phyloP scores from a whole-genome alignment of 1,140 invertebrate genomes.

The Solen grandis region DNA sequence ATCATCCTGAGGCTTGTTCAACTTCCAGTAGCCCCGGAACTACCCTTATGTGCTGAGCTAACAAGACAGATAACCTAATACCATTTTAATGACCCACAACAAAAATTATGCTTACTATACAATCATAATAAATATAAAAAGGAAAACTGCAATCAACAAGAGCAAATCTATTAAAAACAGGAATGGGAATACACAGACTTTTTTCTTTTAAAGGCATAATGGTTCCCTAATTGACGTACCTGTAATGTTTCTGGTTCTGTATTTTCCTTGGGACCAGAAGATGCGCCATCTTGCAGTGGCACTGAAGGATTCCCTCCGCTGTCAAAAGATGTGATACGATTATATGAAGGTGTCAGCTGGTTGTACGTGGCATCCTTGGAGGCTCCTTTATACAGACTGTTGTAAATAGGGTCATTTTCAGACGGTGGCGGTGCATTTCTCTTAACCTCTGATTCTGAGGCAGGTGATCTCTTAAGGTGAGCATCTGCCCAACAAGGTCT shows the following conservation, averaged over 20 bases:
- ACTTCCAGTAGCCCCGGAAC: too few relatives aligned
- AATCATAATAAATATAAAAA: too few relatives aligned
- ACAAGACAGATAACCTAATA: too few relatives aligned
- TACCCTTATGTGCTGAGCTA: too few relatives aligned
- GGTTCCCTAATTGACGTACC: too few relatives aligned
- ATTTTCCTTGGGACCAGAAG: neutral
- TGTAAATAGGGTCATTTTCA: conserved; percentile 6
- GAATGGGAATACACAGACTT: too few relatives aligned
- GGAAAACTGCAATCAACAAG: too few relatives aligned
- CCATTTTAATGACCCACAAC: too few relatives aligned
- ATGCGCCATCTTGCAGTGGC: neutral
- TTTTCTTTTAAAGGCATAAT: too few relatives aligned
- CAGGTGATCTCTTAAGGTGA: neutral
- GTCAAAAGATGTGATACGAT: conserved; percentile 53
- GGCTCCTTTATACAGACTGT: conserved; percentile 12
- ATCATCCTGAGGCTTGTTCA: too few relatives aligned
- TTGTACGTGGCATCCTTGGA: conserved; percentile 15
- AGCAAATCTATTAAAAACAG: too few relatives aligned
- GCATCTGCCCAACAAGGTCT: conserved; percentile 3
- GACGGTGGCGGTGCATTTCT: neutral
- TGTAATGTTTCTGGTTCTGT: conserved; percentile 22
- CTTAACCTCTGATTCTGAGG: neutral
- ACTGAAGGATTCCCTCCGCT: conserved; percentile 41
- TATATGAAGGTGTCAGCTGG: conserved; percentile 1
- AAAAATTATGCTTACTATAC: too few relatives aligned